A percentile compares a stretch with the other conserved stretches of the same genome.
Evolutionary conservation across 2,797 vertebrate species (phyloP).

Genomic region (Threskiornis aethiopicus): DNA sequence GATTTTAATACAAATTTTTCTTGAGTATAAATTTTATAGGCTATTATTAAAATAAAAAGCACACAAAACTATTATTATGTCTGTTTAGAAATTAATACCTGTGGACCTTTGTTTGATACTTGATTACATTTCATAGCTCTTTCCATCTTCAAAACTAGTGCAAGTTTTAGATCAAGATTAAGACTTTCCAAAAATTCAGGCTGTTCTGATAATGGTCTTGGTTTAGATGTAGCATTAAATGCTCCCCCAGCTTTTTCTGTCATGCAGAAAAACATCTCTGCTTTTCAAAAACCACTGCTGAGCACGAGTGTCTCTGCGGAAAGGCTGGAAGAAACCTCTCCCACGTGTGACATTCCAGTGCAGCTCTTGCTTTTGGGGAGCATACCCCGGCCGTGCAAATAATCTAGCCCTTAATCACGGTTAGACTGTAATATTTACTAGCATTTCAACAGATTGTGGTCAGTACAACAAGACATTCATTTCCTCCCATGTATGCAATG

Average conservation of each 20-base stretch:
- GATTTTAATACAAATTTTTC: background rate
- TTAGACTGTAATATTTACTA: background rate
- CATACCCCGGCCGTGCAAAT: background rate
- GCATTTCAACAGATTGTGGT: background rate
- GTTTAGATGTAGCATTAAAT: background rate
- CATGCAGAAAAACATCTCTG: background rate
- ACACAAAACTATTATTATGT: background rate
- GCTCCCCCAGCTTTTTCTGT: background rate
- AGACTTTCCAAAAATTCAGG: background rate
- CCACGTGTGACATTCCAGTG: rapidly evolving
- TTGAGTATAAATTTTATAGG: background rate
- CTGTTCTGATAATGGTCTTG: background rate
- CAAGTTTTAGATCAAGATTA: background rate
- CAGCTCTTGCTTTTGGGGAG: background rate
- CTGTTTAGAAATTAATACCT: background rate
- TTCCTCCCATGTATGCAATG: background rate
- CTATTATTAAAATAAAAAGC: background rate
- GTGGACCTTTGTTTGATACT: background rate
- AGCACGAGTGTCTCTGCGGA: rapidly evolving
- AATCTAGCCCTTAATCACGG: background rate
- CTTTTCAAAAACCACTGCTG: background rate
- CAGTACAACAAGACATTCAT: background rate
- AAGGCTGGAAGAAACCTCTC: background rate
- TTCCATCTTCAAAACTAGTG: background rate
- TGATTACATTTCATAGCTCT: background rate